Conservation (phyloP, 1,140 invertebrate genomes). For the Elymnias hypermnestra region DNA sequence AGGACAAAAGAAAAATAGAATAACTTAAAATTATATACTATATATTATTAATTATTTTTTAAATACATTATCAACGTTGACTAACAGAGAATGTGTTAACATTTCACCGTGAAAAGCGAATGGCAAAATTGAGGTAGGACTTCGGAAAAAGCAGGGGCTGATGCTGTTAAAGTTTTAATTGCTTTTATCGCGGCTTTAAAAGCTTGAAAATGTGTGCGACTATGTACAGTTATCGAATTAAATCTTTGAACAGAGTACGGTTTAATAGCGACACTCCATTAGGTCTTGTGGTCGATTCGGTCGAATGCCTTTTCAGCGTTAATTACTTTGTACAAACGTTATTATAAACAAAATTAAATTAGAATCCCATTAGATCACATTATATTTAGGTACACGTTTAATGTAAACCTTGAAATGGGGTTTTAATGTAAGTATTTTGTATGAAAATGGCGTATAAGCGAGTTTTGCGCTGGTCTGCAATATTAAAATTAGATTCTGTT, state of each 20-base stretch:
- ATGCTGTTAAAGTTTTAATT: conserved; percentile 71
- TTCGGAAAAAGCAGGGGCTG: conserved; percentile 51
- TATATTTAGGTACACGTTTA: neutral
- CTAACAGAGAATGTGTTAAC: conserved; percentile 19
- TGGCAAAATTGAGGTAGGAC: conserved; percentile 44
- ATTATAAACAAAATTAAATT: neutral
- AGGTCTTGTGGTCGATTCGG: conserved; percentile 30
- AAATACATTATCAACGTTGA: conserved; percentile 21
- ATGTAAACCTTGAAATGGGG: neutral
- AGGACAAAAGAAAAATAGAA: too few relatives aligned
- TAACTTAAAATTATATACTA: too few relatives aligned
- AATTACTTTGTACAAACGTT: conserved; percentile 9
- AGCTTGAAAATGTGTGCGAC: conserved; percentile 52
- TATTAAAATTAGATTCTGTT: neutral
- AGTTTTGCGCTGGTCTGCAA: conserved; percentile 1
- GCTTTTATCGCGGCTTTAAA: conserved; percentile 66
- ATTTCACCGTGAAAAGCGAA: conserved; percentile 21
- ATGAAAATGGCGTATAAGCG: neutral
- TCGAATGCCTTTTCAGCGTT: conserved; percentile 19
- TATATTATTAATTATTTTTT: too few relatives aligned
- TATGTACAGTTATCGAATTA: conserved; percentile 56
- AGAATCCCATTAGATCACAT: neutral
- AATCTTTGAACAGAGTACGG: conserved; percentile 44
- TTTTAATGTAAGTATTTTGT: neutral
- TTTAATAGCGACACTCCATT: conserved; percentile 33